Evolutionary conservation across 2,113 vertebrate genomes (phyloP).

Genomic region (Antidorcas marsupialis): DNA sequence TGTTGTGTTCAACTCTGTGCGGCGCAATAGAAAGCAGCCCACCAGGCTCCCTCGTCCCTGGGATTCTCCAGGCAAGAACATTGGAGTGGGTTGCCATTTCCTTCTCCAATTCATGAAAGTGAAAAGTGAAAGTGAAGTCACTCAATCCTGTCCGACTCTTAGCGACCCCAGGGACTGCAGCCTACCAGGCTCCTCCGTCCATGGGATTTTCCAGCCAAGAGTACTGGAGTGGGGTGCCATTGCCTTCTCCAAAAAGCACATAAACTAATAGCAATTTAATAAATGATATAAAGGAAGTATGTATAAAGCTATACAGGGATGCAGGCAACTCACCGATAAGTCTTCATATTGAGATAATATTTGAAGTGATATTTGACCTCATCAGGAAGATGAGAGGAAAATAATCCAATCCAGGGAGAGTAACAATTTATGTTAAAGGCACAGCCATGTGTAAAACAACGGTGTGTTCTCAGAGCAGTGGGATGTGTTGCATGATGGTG

Average conservation of each 20-base stretch:
- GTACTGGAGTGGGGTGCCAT: no score
- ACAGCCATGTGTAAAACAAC: neutral
- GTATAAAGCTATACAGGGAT: neutral
- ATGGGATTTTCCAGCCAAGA: no score
- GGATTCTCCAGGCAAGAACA: no score
- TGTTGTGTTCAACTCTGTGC: accelerated
- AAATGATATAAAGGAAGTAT: neutral
- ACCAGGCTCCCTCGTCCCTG: no score
- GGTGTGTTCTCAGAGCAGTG: neutral
- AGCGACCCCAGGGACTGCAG: no score
- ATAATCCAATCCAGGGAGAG: neutral
- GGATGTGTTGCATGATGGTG: neutral
- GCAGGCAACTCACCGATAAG: neutral
- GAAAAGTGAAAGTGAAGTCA: no score
- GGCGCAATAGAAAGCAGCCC: accelerated
- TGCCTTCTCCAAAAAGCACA: neutral
- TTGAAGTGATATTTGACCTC: neutral
- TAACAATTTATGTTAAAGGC: neutral
- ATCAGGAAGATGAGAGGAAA: neutral
- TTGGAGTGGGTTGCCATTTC: no score
- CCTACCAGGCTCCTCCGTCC: no score
- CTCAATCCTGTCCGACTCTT: no score
- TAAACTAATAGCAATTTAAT: neutral
- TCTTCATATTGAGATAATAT: neutral
- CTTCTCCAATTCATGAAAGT: no score